Evolutionary conservation across 2,113 vertebrate species (phyloP).

Genomic region (Poecilia latipinna): DNA sequence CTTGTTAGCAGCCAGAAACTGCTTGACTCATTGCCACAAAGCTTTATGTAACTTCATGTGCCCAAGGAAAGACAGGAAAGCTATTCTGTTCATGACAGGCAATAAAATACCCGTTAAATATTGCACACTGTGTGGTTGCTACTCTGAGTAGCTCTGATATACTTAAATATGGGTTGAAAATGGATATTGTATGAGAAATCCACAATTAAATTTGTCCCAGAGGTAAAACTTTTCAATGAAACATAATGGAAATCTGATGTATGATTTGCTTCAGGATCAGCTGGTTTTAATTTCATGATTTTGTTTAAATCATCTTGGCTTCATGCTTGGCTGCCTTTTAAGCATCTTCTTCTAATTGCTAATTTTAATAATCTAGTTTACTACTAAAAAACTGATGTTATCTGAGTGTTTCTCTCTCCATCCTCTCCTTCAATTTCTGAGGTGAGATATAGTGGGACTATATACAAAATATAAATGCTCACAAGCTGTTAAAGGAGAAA

Average conservation of each 20-base stretch:
- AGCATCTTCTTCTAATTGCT: too few relatives aligned
- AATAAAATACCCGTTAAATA: slow-evolving; percentile 40
- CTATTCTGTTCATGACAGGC: slow-evolving; percentile 23
- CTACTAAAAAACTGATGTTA: too few relatives aligned
- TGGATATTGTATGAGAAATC: neutral
- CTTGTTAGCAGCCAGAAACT: slow-evolving; percentile 17
- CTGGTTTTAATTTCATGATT: neutral
- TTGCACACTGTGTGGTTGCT: slow-evolving; percentile 10
- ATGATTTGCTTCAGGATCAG: neutral
- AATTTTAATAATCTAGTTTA: too few relatives aligned
- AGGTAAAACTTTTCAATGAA: neutral
- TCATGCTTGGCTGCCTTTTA: neutral
- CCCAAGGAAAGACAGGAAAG: slow-evolving; percentile 34
- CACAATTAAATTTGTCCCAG: neutral
- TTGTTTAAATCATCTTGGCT: neutral
- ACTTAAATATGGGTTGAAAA: neutral
- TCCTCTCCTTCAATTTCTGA: too few relatives aligned
- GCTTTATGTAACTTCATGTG: slow-evolving; percentile 46
- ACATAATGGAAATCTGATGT: neutral
- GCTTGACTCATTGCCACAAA: slow-evolving; percentile 39
- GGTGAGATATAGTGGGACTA: too few relatives aligned
- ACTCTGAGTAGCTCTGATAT: slow-evolving; percentile 2
- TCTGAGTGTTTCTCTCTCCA: too few relatives aligned
- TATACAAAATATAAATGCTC: too few relatives aligned
- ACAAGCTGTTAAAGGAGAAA: too few relatives aligned